Percentiles rank a stretch among this genome's conserved stretches.
These are phyloP conservation scores for Astur gentilis DNA, from an alignment of 2,113 vertebrate species.

Conservation along the genomic window DNA sequence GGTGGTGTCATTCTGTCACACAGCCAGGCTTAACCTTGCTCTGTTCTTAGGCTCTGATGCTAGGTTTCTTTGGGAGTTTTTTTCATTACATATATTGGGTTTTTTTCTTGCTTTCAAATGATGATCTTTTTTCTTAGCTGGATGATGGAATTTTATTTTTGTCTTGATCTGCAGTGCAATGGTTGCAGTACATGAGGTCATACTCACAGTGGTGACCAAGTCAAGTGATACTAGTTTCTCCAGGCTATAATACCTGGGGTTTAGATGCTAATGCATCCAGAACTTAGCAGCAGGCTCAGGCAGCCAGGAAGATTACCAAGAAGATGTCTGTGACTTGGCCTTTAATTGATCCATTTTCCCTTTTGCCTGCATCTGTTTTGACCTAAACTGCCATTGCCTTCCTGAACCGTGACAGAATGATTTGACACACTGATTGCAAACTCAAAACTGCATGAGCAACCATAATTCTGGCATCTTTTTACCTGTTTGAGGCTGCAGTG, in stretches of 20 bases:
- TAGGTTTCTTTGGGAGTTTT: not conserved
- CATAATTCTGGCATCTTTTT: not conserved
- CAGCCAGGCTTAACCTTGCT: too few species aligned
- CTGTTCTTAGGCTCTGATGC: not conserved
- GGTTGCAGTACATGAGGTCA: not conserved
- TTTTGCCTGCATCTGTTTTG: not conserved
- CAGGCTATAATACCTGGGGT: not conserved
- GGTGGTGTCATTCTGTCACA: not conserved
- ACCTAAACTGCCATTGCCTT: not conserved
- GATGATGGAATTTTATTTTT: not conserved
- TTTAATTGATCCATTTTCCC: not conserved
- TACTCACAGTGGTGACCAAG: too few species aligned
- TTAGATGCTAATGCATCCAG: not conserved
- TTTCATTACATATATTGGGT: fast-evolving
- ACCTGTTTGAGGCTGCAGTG: not conserved
- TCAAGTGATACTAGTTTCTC: not conserved
- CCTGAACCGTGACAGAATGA: not conserved
- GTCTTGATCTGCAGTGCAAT: not conserved
- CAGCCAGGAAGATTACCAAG: not conserved
- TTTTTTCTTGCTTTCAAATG: not conserved
- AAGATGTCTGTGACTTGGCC: not conserved
- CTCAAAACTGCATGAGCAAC: not conserved
- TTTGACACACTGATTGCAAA: not conserved
- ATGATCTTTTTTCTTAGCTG: not conserved
- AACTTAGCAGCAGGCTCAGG: not conserved